Evolutionary conservation across 2,113 vertebrate species (phyloP).

Genomic region (Anseranas semipalmata): DNA sequence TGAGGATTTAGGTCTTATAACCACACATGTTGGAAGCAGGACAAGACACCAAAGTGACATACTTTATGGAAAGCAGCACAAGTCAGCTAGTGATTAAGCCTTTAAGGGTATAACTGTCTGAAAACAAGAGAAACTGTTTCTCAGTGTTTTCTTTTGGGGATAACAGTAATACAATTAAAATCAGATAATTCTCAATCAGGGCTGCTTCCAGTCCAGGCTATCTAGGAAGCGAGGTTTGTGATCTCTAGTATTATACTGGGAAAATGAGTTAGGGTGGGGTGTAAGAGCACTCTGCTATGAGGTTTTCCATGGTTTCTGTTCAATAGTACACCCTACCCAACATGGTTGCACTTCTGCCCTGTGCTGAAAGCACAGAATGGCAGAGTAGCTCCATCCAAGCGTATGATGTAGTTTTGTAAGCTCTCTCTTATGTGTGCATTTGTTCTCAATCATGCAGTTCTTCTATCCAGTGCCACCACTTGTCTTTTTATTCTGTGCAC

Average conservation of each 20-base stretch:
- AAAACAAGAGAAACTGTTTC: neutral
- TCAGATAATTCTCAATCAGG: neutral
- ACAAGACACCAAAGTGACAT: neutral
- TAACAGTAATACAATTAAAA: neutral
- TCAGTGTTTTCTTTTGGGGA: neutral
- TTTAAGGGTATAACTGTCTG: neutral
- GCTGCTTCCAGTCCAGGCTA: neutral
- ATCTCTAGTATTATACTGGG: neutral
- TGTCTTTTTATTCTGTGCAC: neutral
- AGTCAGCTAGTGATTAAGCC: neutral
- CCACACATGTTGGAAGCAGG: neutral
- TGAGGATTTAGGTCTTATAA: neutral
- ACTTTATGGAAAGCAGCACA: neutral
- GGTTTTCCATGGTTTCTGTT: neutral
- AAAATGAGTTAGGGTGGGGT: neutral
- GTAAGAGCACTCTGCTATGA: neutral
- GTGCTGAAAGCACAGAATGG: neutral
- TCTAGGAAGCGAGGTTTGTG: neutral
- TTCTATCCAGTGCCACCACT: neutral
- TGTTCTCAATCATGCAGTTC: conserved; percentile 14
- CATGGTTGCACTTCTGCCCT: neutral
- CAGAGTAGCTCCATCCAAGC: neutral
- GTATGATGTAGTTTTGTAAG: neutral
- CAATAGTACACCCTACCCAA: neutral
- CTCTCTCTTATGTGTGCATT: neutral